Evolutionary conservation across 2,888 invertebrate genomes (phyloP), one percentile per base, ranked within the genome.

Genomic region (Copidosoma aretas): DNA sequence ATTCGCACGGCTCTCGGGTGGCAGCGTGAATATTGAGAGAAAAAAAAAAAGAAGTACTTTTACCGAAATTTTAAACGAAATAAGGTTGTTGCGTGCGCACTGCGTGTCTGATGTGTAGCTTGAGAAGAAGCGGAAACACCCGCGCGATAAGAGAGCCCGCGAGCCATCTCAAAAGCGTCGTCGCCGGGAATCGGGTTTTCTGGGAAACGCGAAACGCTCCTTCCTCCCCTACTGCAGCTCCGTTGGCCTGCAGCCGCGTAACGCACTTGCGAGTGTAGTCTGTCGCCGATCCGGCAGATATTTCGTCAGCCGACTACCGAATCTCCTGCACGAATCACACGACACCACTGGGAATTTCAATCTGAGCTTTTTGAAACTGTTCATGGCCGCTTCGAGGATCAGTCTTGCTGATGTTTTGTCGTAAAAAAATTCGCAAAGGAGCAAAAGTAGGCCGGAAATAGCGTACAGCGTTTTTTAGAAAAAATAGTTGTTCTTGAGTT

Each of bases 131-230:
- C 75, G 76, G 78, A 78, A 78, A 76, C 74, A 12, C 39, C n/a
- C 25, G 70, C 62, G 72, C 72, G 77, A 74, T 73, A 75, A 76
- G 62, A 76, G 62, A 70, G 64, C 61, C 71, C 15, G 51, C 14
- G 4, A 67, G 71, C 74, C 70, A 74, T 79, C 76, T 75, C 70
- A 62, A 76, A 77, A 75, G 22, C 52, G 52, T 22, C 2, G 17
- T 54, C 74, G 54, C 49, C 69, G 4, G 52, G 75, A 71, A 71
- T 79, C 79, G 71, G 73, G 71, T 78, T 75, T 71, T 74, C 62
- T 68, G 51, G 63, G 78, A 77, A 77, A 80, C 73, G 70, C 75
- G 79, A 80, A 74, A 76, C 78, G 76, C 75, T 74, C 68, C 77
- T 76, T 76, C 75, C 75, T 75, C 73, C 52, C 59, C 25, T 10